Percentiles rank a stretch among this genome's conserved stretches.
Conservation (phyloP, 2,888 invertebrate species). For the Brachypterus glaber region DNA sequence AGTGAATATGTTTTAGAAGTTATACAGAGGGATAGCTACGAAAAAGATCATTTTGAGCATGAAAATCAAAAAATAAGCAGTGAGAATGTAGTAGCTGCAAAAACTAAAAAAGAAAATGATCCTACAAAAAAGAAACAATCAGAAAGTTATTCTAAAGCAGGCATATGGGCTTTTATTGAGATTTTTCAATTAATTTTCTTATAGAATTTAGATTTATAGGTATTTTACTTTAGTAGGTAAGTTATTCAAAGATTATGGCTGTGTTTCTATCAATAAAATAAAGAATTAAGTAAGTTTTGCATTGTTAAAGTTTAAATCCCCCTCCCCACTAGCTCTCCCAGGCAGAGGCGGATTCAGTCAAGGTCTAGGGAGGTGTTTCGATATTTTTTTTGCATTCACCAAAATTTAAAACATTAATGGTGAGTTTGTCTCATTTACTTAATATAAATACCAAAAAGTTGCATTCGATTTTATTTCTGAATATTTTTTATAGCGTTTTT, state of each 20-base stretch:
- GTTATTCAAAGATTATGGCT: neutral
- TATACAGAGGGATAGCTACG: conserved; percentile 7
- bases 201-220: conserved; percentile 7
- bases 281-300: neutral
- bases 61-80: conserved; percentile 7
- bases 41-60: conserved; percentile 10
- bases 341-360: no score
- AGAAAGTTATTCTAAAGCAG: conserved; percentile 8
- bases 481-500: no score
- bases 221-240: no score
- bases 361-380: no score
- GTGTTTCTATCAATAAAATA: neutral
- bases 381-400: no score
- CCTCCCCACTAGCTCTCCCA: no score
- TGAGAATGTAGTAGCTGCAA: conserved; percentile 10
- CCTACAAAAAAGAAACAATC: conserved; percentile 5
- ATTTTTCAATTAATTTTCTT: conserved; percentile 13
- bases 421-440: no score
- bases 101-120: conserved; percentile 8
- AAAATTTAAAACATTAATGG: no score
- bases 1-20: conserved; percentile 13
- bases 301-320: no score
- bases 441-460: no score
- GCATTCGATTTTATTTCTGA: no score
- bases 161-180: conserved; percentile 10